phyloP scores from a whole-genome alignment of 2,113 vertebrate genomes.

The Smithornis capensis region DNA sequence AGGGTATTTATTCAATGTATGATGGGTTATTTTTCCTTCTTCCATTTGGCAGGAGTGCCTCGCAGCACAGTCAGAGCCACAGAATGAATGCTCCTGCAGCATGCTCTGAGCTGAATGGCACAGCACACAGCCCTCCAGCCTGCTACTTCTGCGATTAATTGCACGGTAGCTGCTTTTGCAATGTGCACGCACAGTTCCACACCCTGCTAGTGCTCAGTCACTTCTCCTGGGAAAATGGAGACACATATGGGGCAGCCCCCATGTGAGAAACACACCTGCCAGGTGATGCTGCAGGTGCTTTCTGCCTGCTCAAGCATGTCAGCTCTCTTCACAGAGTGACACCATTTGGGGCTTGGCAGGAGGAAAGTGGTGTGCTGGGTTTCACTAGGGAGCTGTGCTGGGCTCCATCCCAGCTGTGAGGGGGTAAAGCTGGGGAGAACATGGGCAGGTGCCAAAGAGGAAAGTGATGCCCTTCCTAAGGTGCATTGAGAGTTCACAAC shows the following conservation, averaged over 20 bases:
- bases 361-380: background rate
- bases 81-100: conserved; percentile 6
- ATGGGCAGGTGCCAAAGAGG: background rate
- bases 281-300: background rate
- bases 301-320: background rate
- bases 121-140: conserved; percentile 20
- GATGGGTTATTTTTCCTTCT: background rate
- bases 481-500: background rate
- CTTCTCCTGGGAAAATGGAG: rapidly evolving
- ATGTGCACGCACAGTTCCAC: rapidly evolving
- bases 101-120: conserved; percentile 1
- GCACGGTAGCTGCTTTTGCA: background rate
- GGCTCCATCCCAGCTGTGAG: background rate
- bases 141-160: background rate
- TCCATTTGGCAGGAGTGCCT: background rate
- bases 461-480: background rate
- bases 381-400: background rate
- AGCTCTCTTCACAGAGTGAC: background rate
- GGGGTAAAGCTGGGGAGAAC: background rate
- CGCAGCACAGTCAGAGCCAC: background rate
- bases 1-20: background rate
- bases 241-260: background rate
- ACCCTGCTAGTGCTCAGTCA: background rate
- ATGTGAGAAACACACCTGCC: background rate
- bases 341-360: background rate